A percentile compares a stretch with the other conserved stretches of the same genome.
Conservation (phyloP, 2,113 vertebrate species). For the Rhynchomys soricoides region DNA sequence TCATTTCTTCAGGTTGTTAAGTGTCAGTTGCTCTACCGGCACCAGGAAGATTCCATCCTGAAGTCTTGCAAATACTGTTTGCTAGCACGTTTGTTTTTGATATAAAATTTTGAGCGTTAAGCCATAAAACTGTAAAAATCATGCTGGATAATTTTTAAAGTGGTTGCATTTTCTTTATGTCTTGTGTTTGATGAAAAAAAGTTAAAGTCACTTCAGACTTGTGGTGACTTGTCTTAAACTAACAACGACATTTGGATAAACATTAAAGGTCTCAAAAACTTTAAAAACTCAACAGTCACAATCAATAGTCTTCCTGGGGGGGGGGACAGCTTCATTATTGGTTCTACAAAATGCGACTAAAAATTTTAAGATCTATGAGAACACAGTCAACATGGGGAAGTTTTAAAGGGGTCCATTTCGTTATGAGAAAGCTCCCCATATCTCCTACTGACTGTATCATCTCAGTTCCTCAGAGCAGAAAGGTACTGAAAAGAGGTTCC, state of each 20-base stretch:
- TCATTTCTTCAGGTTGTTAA: background rate
- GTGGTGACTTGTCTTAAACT: slow-evolving; percentile 66
- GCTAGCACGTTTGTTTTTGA: background rate
- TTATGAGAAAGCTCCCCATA: background rate
- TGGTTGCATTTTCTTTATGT: slow-evolving; percentile 23
- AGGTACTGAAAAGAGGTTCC: background rate
- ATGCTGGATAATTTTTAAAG: slow-evolving; percentile 4
- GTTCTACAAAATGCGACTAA: slow-evolving; percentile 36
- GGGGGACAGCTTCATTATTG: slow-evolving; percentile 45
- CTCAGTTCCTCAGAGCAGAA: background rate
- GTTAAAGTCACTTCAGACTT: slow-evolving; percentile 50
- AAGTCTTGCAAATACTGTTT: background rate
- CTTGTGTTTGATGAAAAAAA: slow-evolving; percentile 61
- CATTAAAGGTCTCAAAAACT: slow-evolving; percentile 52
- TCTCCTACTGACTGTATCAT: background rate
- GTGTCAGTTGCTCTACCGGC: background rate
- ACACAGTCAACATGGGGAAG: background rate
- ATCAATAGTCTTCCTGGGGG: slow-evolving; percentile 47
- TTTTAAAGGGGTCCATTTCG: background rate
- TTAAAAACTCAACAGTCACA: slow-evolving; percentile 70
- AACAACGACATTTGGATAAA: slow-evolving; percentile 64
- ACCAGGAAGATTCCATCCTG: background rate
- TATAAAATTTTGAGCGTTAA: slow-evolving; percentile 45
- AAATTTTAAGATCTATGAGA: slow-evolving; percentile 26
- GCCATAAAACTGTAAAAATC: slow-evolving; percentile 35